Conservation (phyloP, 2,797 vertebrate species). For the Acridotheres tristis region DNA sequence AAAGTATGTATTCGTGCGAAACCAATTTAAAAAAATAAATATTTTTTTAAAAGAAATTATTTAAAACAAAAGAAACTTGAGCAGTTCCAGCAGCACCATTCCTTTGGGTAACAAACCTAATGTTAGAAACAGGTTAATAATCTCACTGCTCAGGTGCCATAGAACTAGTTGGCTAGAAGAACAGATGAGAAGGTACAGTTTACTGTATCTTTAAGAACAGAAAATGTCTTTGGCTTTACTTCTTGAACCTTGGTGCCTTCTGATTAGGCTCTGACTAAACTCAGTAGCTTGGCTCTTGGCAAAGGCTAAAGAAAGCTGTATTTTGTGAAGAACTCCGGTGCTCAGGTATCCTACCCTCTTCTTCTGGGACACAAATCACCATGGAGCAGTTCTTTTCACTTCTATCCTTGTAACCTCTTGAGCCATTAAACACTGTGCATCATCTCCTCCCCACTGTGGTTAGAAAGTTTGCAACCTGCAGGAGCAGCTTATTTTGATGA, state of each 20-base stretch:
- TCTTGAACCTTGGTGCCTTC: neutral
- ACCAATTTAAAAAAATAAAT: neutral
- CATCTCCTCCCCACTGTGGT: neutral
- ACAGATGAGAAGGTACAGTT: neutral
- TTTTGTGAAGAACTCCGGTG: neutral
- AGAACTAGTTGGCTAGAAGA: neutral
- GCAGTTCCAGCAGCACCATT: neutral
- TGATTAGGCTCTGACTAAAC: neutral
- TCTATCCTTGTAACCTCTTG: neutral
- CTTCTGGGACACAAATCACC: neutral
- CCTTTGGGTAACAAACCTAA: neutral
- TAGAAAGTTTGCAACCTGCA: neutral
- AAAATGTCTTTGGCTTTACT: neutral
- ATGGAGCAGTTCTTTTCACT: neutral
- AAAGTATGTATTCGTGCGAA: neutral
- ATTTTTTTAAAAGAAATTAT: neutral
- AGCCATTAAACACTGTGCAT: neutral
- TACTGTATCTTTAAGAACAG: neutral
- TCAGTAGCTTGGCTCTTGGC: neutral
- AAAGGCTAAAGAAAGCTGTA: neutral
- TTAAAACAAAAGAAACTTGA: neutral
- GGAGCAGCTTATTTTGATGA: neutral
- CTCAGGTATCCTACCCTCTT: neutral
- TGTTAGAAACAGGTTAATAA: neutral
- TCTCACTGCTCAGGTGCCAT: neutral